A percentile compares a stretch with the other conserved stretches of the same genome.
Evolutionary conservation across 2,113 vertebrate species (phyloP).

Genomic region (Anolis carolinensis): DNA sequence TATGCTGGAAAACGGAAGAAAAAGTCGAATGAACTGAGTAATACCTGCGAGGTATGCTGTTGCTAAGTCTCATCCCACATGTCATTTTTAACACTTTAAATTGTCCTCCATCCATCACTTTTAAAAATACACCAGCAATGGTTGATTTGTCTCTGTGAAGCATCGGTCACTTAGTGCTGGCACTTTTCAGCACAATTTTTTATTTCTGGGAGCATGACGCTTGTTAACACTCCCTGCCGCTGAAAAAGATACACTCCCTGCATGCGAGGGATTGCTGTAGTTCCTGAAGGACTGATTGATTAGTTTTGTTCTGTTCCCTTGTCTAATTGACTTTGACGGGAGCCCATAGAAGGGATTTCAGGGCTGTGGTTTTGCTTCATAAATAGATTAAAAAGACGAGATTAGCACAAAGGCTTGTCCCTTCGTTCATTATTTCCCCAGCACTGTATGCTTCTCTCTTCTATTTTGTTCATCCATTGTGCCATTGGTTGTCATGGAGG

Average conservation of each 20-base stretch:
- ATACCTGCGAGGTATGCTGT: neutral
- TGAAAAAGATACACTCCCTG: neutral
- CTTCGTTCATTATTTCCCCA: constrained; percentile 1
- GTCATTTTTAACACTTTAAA: neutral
- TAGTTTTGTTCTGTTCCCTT: neutral
- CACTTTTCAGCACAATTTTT: neutral
- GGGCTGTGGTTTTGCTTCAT: neutral
- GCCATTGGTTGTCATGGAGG: constrained; percentile 31
- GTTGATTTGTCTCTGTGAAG: neutral
- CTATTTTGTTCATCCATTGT: constrained; percentile 27
- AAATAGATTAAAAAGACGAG: constrained; percentile 8
- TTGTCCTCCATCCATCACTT: neutral
- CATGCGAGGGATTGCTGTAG: neutral
- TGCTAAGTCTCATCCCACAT: neutral
- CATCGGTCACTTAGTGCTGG: neutral
- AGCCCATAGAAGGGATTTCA: constrained; percentile 12
- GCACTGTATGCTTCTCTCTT: neutral
- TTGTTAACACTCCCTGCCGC: neutral
- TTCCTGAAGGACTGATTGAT: neutral
- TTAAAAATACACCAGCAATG: neutral
- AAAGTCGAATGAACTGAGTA: neutral
- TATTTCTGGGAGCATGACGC: neutral
- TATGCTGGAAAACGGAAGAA: neutral
- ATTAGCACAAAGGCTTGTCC: neutral
- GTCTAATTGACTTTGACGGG: constrained; percentile 1